phyloP scores from a whole-genome alignment of 2,797 vertebrate species.

The Diplodus puntazzo region DNA sequence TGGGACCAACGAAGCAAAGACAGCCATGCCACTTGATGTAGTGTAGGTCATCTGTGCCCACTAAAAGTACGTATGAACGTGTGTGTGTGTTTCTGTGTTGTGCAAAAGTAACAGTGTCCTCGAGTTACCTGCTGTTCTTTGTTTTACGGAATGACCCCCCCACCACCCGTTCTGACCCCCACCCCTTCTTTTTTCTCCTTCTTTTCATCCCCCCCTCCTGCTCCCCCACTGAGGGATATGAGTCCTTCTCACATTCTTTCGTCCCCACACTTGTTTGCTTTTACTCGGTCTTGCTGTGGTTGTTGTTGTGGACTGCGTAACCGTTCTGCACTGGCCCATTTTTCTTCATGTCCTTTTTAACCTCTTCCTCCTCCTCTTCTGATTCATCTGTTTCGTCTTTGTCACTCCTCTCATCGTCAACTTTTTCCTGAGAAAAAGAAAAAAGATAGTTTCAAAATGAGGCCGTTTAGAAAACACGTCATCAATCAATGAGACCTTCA shows the following conservation, averaged over 20 bases:
- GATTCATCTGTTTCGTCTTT: slow-evolving; percentile 91
- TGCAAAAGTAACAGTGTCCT: slow-evolving; percentile 70
- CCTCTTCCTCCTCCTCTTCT: slow-evolving; percentile 73
- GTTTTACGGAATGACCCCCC: slow-evolving; percentile 42
- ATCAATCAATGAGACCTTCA: slow-evolving; percentile 23
- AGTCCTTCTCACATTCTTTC: slow-evolving; percentile 62
- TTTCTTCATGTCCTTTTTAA: slow-evolving; percentile 75
- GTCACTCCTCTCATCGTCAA: slow-evolving; percentile 95
- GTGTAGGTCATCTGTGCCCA: slow-evolving; percentile 66
- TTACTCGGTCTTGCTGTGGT: slow-evolving; percentile 93
- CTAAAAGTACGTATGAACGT: slow-evolving; percentile 51
- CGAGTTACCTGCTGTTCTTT: slow-evolving; percentile 62
- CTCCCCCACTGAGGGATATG: slow-evolving; percentile 52
- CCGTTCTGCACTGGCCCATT: slow-evolving; percentile 90
- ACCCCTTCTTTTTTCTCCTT: slow-evolving; percentile 36
- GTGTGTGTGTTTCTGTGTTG: slow-evolving; percentile 58
- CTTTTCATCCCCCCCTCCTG: slow-evolving; percentile 38
- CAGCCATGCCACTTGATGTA: slow-evolving; percentile 48
- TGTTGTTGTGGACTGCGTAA: slow-evolving; percentile 90
- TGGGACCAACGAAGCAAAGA: slow-evolving; percentile 52
- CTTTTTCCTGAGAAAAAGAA: slow-evolving; percentile 81
- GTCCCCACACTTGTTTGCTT: slow-evolving; percentile 44
- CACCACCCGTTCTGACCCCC: slow-evolving; percentile 10
- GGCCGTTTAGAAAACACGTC: neutral
- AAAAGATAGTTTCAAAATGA: neutral